These are phyloP conservation scores for Apostichopus parvimensis DNA, from an alignment of 35 echinoderm and acorn worm species.

Conservation along the genomic window DNA sequence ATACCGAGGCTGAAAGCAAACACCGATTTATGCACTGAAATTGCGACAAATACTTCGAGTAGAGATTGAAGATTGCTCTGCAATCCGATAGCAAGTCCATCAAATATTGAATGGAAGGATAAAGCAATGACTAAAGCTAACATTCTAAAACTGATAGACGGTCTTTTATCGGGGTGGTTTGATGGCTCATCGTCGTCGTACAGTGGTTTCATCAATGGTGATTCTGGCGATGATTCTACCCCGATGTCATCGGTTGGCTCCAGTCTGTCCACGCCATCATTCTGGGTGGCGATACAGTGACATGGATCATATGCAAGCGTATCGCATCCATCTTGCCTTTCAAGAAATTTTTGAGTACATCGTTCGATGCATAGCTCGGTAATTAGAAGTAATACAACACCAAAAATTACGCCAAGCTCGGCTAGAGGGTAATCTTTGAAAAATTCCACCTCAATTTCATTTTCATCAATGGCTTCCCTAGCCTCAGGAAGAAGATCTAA, in stretches of 20 bases:
- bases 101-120: slow-evolving; percentile 55
- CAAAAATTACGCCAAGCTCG: slow-evolving; percentile 18
- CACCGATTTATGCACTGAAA: slow-evolving; percentile 51
- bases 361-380: slow-evolving; percentile 22
- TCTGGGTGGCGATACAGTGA: background rate
- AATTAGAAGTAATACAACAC: slow-evolving; percentile 36
- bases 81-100: slow-evolving; percentile 48
- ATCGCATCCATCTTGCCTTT: background rate
- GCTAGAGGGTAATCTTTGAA: slow-evolving; percentile 41
- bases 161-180: background rate
- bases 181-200: background rate
- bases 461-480: slow-evolving; percentile 27
- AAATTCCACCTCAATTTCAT: background rate
- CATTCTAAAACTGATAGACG: slow-evolving; percentile 9
- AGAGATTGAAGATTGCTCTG: slow-evolving; percentile 20
- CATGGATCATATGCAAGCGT: background rate
- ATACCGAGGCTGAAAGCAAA: slow-evolving; percentile 61
- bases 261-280: background rate
- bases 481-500: slow-evolving; percentile 50
- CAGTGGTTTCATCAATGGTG: slow-evolving; percentile 21
- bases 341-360: background rate
- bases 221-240: background rate
- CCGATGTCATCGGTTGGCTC: background rate
- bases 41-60: slow-evolving; percentile 28
- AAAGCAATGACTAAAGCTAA: slow-evolving; percentile 31